Conservation (phyloP, 1,140 invertebrate species). For the Lepidurus apus region DNA sequence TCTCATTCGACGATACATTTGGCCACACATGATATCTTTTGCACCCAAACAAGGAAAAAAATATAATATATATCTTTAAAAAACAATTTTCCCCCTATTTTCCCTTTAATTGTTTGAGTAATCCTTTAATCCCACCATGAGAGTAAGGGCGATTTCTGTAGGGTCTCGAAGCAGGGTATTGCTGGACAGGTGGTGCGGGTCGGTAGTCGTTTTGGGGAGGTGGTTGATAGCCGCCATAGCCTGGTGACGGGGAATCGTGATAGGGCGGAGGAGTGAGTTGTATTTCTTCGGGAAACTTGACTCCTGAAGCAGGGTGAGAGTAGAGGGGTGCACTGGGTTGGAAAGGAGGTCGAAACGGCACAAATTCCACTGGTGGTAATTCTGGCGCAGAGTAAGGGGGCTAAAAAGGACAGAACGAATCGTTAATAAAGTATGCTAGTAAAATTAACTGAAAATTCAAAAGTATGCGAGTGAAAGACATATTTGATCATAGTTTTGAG, state of each 20-base stretch:
- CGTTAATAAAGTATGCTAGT: too few relatives aligned
- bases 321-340: neutral
- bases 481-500: too few relatives aligned
- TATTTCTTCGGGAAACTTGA: neutral
- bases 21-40: neutral
- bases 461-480: neutral
- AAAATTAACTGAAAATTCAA: too few relatives aligned
- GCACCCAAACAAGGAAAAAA: neutral
- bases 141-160: neutral
- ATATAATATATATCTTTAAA: constrained; percentile 10
- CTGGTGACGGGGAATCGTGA: neutral
- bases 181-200: neutral
- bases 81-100: neutral
- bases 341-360: neutral
- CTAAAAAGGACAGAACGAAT: neutral
- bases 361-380: neutral
- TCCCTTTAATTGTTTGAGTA: constrained; percentile 5
- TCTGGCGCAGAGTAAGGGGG: neutral
- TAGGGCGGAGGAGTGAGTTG: neutral
- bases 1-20: neutral
- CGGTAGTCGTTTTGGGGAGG: neutral
- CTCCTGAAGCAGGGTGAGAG: neutral
- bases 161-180: neutral
- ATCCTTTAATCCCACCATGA: neutral
- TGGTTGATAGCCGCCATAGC: neutral